phyloP scores from a whole-genome alignment of 2,797 vertebrate species.

The Ibycter americanus region DNA sequence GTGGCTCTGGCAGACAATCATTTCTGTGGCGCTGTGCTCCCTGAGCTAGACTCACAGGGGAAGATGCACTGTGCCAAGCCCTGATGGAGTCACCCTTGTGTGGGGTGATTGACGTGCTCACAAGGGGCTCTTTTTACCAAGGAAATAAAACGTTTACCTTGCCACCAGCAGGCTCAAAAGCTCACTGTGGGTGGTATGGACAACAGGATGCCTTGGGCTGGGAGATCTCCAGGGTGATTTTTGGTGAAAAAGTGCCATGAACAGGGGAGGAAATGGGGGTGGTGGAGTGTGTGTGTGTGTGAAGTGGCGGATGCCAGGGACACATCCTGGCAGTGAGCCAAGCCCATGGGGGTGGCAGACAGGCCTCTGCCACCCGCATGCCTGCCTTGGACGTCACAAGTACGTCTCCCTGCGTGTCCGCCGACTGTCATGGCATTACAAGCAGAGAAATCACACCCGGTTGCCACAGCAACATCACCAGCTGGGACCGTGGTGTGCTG shows the following conservation, averaged over 20 bases:
- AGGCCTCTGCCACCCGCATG: neutral
- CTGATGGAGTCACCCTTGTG: neutral
- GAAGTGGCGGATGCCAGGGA: neutral
- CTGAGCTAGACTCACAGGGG: neutral
- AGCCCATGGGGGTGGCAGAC: neutral
- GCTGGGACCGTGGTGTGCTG: slow-evolving; percentile 43
- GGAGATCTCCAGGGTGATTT: neutral
- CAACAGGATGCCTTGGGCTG: neutral
- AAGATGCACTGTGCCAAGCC: neutral
- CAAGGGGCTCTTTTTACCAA: neutral
- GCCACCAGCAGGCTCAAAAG: neutral
- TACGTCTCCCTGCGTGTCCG: neutral
- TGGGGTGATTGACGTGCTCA: neutral
- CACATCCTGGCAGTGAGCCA: neutral
- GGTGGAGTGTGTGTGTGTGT: no score
- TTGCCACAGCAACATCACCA: slow-evolving; percentile 70
- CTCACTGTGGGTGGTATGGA: neutral
- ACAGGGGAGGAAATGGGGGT: neutral
- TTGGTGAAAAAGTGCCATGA: accelerated
- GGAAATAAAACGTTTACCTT: neutral
- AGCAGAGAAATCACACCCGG: slow-evolving; percentile 45
- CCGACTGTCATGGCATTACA: slow-evolving; percentile 8
- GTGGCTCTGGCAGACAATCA: neutral
- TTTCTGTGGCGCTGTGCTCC: neutral
- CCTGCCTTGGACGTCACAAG: slow-evolving; percentile 59